phyloP scores from a whole-genome alignment of 2,113 vertebrate genomes.

The Trinectes maculatus region DNA sequence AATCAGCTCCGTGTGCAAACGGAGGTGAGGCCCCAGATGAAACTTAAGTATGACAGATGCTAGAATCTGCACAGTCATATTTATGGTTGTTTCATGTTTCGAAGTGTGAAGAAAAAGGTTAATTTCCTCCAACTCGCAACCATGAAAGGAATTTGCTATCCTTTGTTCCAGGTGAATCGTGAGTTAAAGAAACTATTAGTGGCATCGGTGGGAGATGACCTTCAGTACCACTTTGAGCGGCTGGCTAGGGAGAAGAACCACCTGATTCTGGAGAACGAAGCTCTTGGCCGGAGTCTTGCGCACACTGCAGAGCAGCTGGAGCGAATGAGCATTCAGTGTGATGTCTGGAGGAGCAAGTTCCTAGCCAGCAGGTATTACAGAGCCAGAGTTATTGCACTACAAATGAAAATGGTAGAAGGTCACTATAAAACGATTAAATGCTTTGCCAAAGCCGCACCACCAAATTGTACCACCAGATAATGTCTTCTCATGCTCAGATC shows the following conservation, averaged over 20 bases:
- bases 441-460: no score
- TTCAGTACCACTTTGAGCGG: conserved; percentile 97
- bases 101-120: neutral
- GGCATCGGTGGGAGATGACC: conserved; percentile 94
- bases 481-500: no score
- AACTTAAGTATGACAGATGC: neutral
- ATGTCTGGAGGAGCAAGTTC: conserved; percentile 99
- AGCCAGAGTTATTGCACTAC: neutral
- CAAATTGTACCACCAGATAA: no score
- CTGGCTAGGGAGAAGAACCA: conserved; percentile 95
- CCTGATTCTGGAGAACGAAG: conserved; percentile 93
- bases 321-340: conserved; percentile 96
- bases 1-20: conserved; percentile 96
- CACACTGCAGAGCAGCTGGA: conserved; percentile 92
- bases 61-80: neutral
- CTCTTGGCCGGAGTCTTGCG: conserved; percentile 82
- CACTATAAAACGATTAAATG: no score
- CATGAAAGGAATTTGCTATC: neutral
- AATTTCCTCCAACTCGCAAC: neutral
- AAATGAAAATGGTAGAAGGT: neutral
- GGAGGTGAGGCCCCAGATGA: conserved; percentile 84
- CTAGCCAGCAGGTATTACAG: conserved; percentile 91
- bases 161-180: conserved; percentile 87
- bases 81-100: neutral
- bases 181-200: conserved; percentile 96